Conservation (phyloP, 2,113 vertebrate genomes). For the Trogon melanurus region DNA sequence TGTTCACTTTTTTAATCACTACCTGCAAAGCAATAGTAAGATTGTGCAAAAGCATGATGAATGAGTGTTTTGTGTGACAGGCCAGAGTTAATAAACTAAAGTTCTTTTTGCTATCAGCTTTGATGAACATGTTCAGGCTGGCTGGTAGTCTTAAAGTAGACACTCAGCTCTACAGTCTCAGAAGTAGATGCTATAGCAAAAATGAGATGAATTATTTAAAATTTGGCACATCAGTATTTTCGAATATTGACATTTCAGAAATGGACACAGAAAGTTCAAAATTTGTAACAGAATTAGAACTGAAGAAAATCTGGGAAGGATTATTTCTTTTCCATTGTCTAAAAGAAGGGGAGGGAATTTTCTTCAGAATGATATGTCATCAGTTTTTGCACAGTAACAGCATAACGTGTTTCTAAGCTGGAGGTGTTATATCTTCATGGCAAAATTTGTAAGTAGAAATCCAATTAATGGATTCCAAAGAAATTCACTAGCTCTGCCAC, state of each 20-base stretch:
- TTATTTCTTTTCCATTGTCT: not conserved
- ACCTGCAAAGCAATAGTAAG: not conserved
- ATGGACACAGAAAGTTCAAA: not conserved
- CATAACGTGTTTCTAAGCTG: not conserved
- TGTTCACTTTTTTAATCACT: not conserved
- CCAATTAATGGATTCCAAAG: not conserved
- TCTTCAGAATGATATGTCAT: not conserved
- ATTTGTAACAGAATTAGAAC: not conserved
- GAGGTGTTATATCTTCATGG: not conserved
- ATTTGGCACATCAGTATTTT: not conserved
- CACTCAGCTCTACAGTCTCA: not conserved
- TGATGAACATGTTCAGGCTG: not conserved
- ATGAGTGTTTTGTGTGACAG: not conserved
- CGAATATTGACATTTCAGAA: not conserved
- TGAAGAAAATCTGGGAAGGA: not conserved
- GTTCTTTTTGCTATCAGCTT: not conserved
- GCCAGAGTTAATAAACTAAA: not conserved
- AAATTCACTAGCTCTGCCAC: not conserved
- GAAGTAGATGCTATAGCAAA: not conserved
- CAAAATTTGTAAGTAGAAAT: not conserved
- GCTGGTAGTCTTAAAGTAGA: not conserved
- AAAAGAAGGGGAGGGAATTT: not conserved
- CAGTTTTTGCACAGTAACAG: not conserved
- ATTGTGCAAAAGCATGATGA: constrained; percentile 7
- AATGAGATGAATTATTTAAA: not conserved